These are phyloP conservation scores for Siderastrea siderea DNA, from an alignment of 92 coral and sea anemone species.

Conservation along the genomic window DNA sequence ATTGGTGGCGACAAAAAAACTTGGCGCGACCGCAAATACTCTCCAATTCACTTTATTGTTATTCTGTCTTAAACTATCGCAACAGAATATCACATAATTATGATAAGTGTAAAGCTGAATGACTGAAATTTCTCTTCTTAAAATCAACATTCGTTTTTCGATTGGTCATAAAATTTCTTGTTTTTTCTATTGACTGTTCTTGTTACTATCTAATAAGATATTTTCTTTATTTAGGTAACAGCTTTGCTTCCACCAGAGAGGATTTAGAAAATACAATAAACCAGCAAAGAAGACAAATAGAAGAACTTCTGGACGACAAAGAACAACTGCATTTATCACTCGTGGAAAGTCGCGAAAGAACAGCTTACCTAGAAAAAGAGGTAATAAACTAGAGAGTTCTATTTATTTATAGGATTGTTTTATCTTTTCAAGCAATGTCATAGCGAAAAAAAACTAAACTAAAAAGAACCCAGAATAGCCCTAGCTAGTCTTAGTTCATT, in stretches of 20 bases:
- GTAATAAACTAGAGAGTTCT: not conserved
- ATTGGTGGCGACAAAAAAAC: no score
- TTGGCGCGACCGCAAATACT: no score
- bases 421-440: not conserved
- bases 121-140: no score
- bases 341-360: constrained; percentile 25
- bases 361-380: constrained; percentile 17
- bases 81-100: no score
- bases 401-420: not conserved
- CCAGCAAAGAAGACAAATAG: constrained; percentile 34
- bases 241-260: constrained; percentile 17
- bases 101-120: no score
- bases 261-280: constrained; percentile 46
- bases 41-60: no score
- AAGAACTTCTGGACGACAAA: constrained; percentile 27
- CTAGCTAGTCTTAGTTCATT: no score
- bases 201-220: not conserved
- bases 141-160: no score
- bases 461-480: no score
- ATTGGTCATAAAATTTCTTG: no score
- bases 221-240: constrained; percentile 3
- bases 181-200: not conserved
- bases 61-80: no score
- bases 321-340: constrained; percentile 8
- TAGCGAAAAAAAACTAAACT: no score